phyloP scores from a whole-genome alignment of 2,797 vertebrate genomes.

The Gobio occitaniae region DNA sequence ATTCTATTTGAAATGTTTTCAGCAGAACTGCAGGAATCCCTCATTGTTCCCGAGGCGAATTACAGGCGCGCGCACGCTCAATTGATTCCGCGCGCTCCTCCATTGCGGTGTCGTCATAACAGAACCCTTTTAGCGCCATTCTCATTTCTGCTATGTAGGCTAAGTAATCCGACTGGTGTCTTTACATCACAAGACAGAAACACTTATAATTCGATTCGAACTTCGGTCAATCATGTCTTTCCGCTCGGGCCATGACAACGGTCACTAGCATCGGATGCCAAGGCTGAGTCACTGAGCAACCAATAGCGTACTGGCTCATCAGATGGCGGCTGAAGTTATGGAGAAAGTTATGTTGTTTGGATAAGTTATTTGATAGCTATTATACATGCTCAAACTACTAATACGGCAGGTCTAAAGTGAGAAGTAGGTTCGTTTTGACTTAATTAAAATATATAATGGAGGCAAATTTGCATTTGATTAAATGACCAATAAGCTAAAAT shows the following conservation, averaged over 20 bases:
- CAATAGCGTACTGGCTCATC: slow-evolving; percentile 56
- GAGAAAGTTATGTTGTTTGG: slow-evolving; percentile 57
- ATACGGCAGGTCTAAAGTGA: neutral
- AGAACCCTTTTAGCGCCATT: slow-evolving; percentile 79
- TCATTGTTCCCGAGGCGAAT: slow-evolving; percentile 76
- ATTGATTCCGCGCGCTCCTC: slow-evolving; percentile 77
- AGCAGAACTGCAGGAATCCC: slow-evolving; percentile 81
- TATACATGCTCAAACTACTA: neutral
- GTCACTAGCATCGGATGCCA: slow-evolving; percentile 75
- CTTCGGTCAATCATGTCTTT: slow-evolving; percentile 70
- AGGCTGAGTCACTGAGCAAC: slow-evolving; percentile 71
- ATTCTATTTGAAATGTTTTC: slow-evolving; percentile 82
- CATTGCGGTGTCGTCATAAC: slow-evolving; percentile 73
- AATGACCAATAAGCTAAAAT: slow-evolving; percentile 25
- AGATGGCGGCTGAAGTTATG: slow-evolving; percentile 62
- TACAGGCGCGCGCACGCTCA: slow-evolving; percentile 73
- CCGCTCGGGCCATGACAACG: slow-evolving; percentile 66
- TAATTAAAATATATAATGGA: neutral
- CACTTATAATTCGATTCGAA: slow-evolving; percentile 77
- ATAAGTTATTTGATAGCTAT: slow-evolving; percentile 47
- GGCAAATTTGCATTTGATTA: neutral
- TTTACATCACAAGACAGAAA: slow-evolving; percentile 76
- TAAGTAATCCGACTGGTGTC: slow-evolving; percentile 77
- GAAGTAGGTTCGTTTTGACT: neutral
- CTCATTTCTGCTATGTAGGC: slow-evolving; percentile 76